Evolutionary conservation across 2,113 vertebrate species (phyloP), one percentile per base, ranked within the genome.

Genomic region (Salvelinus fontinalis): DNA sequence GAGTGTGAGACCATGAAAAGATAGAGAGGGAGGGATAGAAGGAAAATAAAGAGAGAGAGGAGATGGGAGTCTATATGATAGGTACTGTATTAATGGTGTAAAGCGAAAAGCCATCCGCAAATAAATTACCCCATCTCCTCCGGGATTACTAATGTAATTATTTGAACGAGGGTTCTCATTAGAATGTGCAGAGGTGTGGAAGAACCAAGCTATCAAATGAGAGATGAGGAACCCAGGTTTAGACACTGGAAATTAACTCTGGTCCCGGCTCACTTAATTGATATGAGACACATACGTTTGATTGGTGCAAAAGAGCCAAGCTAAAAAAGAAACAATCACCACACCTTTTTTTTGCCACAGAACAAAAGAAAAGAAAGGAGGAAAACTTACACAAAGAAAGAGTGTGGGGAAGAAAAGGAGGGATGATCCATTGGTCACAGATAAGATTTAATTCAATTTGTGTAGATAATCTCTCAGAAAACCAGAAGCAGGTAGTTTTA

Each of bases 61-160:
- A 29, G 54, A 78, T 49, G 22, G 48, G 79, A 60, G 18, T 8
- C 59, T 78, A 67, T 77, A 87, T 84, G 70, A 82, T 83, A 82
- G 84, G 78, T 48, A 70, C 79, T 71, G 78, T 84, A 84, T 88
- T 91, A 89, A 89, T 88, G 88, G 87, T 71, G 79, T 54, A 79
- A 77, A 87, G 87, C 82, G 84, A 88, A 88, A 90, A 87, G 74
- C 71, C 5, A 69, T 76, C 74, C 13, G 60, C 59, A 84, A 93
- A 92, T 90, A 92, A 89, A 92, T 92, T 84, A 89, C 79, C 72
- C 73, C 14, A 67, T 77, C 80, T 89, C 91, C 89, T 80, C 68
- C 11, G 79, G 89, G 91, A 93, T 93, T 91, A 90, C 89, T 90
- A 82, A 88, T 91, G 92, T 92, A 89, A 93, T 93, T 93, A 94